Percentiles rank a stretch among this genome's conserved stretches.
Conservation (phyloP, 2,113 vertebrate species). For the Acinonyx jubatus region DNA sequence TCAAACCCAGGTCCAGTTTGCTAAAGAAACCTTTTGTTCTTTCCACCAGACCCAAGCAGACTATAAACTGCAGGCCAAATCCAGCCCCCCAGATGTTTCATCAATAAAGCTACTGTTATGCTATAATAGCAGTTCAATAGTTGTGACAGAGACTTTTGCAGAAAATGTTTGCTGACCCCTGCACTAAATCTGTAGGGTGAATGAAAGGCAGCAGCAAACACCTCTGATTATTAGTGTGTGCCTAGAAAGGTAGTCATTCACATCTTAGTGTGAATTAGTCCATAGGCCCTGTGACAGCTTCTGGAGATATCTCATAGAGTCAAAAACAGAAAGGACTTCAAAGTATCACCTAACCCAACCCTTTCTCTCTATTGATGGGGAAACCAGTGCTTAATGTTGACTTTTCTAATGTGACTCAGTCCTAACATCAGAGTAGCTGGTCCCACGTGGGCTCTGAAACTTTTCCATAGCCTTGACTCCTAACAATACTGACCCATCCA, state of each 20-base stretch:
- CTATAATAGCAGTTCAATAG: background rate
- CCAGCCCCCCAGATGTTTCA: background rate
- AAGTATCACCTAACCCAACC: background rate
- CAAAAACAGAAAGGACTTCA: background rate
- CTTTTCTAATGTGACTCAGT: background rate
- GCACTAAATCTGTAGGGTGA: background rate
- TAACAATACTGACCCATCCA: background rate
- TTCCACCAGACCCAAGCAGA: background rate
- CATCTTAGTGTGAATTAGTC: background rate
- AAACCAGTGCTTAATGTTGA: background rate
- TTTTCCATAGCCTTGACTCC: too few species aligned
- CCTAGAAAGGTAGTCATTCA: background rate
- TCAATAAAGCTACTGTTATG: background rate
- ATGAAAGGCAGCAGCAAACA: background rate
- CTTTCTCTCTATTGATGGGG: background rate
- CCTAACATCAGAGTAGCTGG: background rate
- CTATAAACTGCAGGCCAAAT: background rate
- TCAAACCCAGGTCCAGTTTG: background rate
- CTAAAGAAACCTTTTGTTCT: background rate
- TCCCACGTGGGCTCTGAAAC: background rate
- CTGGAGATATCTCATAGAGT: background rate
- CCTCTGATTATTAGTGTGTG: background rate
- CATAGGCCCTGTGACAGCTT: background rate
- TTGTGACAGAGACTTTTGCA: background rate
- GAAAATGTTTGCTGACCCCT: background rate